phyloP scores from a whole-genome alignment of 2,888 invertebrate species.

The Hymenopus coronatus region DNA sequence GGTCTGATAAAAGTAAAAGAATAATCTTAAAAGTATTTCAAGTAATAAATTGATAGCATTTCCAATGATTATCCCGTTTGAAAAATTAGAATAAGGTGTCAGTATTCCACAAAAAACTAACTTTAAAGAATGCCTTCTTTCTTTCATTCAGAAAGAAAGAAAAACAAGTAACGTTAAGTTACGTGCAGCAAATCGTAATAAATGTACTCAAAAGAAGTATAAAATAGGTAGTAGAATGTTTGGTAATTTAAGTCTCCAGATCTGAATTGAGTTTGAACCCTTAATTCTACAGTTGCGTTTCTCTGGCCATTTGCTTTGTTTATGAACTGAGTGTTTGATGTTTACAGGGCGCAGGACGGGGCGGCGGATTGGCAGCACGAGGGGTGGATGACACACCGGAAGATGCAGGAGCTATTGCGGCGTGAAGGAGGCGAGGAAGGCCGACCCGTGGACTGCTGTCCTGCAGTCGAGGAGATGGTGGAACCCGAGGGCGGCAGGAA shows the following conservation, averaged over 20 bases:
- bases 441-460: slow-evolving; percentile 72
- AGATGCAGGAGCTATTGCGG: slow-evolving; percentile 62
- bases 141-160: too few species aligned
- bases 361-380: slow-evolving; percentile 29
- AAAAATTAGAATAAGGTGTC: too few species aligned
- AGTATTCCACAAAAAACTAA: too few species aligned
- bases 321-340: background rate
- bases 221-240: background rate
- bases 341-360: slow-evolving; percentile 36
- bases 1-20: too few species aligned
- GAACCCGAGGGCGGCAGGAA: slow-evolving; percentile 75
- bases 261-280: background rate
- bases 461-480: slow-evolving; percentile 71
- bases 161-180: too few species aligned
- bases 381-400: slow-evolving; percentile 45
- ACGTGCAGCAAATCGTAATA: background rate
- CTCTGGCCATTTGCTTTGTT: too few species aligned
- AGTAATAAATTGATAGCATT: too few species aligned
- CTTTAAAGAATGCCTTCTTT: too few species aligned
- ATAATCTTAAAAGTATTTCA: too few species aligned
- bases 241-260: background rate
- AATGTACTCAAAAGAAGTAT: background rate
- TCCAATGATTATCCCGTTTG: too few species aligned
- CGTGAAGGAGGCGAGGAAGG: slow-evolving; percentile 53
- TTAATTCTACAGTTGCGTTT: too few species aligned